Base-by-base conservation (phyloP, 2,888 invertebrate species). In the Leucozona laternaria region DNA sequence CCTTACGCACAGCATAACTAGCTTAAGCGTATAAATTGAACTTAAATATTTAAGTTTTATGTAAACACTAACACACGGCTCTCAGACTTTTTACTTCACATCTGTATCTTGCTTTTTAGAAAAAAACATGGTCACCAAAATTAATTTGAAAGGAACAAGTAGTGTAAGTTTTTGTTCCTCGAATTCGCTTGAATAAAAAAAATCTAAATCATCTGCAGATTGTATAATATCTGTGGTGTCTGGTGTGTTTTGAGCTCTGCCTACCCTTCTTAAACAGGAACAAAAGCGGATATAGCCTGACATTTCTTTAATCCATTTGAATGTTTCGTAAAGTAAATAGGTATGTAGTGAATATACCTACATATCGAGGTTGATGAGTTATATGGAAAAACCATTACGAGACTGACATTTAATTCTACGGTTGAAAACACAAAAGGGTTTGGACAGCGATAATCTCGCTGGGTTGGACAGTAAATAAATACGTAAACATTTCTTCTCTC, bases 391-490 rank as follows among this genome's bases (percentile, higher is more conserved):
- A 68, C 72, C 66, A 72, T 55, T 53, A 43, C 40, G 7, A 72
- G 58, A 43, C 78, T 53, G 72, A 68, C 22, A 68, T 70, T 66
- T 70, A 68, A 73, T 73, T 78, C 60, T 68, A 60, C 40, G 45
- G 66, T 22, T 37, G 37, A n/a, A 34, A 22, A 17, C 20, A 62
- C 75, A 40, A 53, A 64, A 57, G 48, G 58, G 22, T 60, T 79
- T 60, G n/a, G 60, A 70, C 68, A 78, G 73, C 73, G 78, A 79
- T 83, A 73, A 82, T 78, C 82, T 53, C n/a, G 40, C 68, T 68
- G 45, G 66, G 73, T 55, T 78, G 73, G 78, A 68, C 78, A 73
- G 13, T 62, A 78, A 78, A 73, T 68, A 78, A 78, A 78, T 83
- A 57, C 68, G 68, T 68, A 72, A 43, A 68, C 62, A 20, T 48